Percentiles rank a stretch among this genome's conserved stretches.
phyloP scores from a whole-genome alignment of 2,797 vertebrate species.

The Cichlasoma orientale region DNA sequence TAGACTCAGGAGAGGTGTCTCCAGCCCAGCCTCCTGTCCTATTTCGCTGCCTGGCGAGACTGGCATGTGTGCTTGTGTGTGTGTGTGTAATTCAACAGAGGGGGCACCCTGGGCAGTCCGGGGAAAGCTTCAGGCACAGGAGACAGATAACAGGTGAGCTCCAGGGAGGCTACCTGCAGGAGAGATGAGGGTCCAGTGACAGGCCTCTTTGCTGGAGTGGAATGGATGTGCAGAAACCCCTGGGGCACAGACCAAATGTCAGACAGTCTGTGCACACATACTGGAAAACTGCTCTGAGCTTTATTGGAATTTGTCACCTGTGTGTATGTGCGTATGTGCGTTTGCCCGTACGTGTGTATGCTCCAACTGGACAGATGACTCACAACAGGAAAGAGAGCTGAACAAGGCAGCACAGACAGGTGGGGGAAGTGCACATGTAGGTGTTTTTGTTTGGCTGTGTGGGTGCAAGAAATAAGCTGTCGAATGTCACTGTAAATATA shows the following conservation, averaged over 20 bases:
- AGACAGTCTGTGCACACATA: constrained; percentile 64
- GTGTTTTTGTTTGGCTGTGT: constrained; percentile 70
- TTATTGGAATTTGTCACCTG: constrained; percentile 65
- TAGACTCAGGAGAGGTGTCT: constrained; percentile 76
- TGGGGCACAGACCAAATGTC: constrained; percentile 68
- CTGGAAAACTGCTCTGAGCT: constrained; percentile 59
- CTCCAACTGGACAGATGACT: constrained; percentile 65
- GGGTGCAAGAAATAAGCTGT: constrained; percentile 61
- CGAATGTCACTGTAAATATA: constrained; percentile 61
- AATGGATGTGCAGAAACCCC: constrained; percentile 48
- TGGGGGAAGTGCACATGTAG: constrained; percentile 54
- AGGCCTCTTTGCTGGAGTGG: constrained; percentile 60
- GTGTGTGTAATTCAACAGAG: constrained; percentile 47
- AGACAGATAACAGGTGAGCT: constrained; percentile 69
- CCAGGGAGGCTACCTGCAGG: constrained; percentile 64
- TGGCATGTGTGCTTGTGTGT: constrained; percentile 57
- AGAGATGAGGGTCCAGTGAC: constrained; percentile 58
- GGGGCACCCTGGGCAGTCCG: constrained; percentile 58
- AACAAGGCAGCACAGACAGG: constrained; percentile 58
- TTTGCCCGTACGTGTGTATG: constrained; percentile 6
- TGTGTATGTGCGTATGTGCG: constrained; percentile 37
- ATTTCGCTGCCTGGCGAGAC: constrained; percentile 72
- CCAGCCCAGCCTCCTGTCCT: constrained; percentile 75
- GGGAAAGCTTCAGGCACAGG: constrained; percentile 57
- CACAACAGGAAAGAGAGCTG: constrained; percentile 47